Evolutionary conservation across 2,888 invertebrate species (phyloP), one percentile per base, ranked within the genome.

Genomic region (Abrostola triplasia): DNA sequence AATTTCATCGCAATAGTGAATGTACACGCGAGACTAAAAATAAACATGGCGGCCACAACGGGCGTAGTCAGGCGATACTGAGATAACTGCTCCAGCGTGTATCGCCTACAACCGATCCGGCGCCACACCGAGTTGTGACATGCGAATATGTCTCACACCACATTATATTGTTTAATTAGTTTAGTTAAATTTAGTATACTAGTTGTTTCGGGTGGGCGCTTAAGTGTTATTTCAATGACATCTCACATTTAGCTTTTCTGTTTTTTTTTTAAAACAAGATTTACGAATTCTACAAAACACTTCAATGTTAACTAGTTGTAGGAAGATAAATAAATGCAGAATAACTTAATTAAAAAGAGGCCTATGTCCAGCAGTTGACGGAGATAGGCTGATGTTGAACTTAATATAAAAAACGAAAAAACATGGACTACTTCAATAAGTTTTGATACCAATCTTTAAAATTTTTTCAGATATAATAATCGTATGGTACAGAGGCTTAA

Each of bases 1-100:
- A 92, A 92, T 92, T 92, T 92, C 89, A 92, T 90, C 84, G 90
- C 88, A 89, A 90, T 88, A 89, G 89, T 89, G 90, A 91, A 91
- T 91, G 88, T 90, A 90, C 86, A 89, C 85, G 85, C 89, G 88
- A 88, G 86, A 87, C 91, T 91, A 92, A 93, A 93, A 92, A 93
- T 93, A 93, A 91, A 92, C 90, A 88, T 85, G 90, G 89, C 86
- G 83, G 85, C 83, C 86, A 90, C 88, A 90, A 87, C 90, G 88
- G 84, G 88, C 87, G 90, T 89, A 92, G 85, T 88, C 89, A 88
- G 88, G 86, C 90, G 90, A 90, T 90, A 87, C 88, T 85, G 87
- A 89, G 92, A 92, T 92, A 91, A 91, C 89, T 86, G 87, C 85
- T 88, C 73, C 88, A 85, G 85, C 85, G 82, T 86, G 84, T 84